These are phyloP conservation scores for Psilopogon haemacephalus DNA, from an alignment of 2,113 vertebrate species.

Conservation along the genomic window DNA sequence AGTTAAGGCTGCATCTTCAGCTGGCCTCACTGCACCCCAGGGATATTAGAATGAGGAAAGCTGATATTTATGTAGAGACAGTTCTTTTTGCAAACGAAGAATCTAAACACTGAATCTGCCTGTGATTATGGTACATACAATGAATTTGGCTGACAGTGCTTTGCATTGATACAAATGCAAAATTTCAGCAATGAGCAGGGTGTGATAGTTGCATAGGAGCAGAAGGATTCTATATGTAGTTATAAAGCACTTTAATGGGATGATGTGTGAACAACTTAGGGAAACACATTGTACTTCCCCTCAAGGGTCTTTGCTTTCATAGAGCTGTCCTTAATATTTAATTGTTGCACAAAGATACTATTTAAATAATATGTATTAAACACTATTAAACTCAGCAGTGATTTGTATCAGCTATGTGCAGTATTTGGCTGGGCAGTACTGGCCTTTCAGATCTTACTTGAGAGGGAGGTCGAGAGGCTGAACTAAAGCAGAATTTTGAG, in stretches of 20 bases:
- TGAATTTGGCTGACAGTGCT: neutral
- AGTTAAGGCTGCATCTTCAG: neutral
- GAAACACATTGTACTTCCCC: constrained; percentile 30
- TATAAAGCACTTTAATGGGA: constrained; percentile 45
- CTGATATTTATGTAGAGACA: neutral
- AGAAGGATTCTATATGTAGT: constrained; percentile 10
- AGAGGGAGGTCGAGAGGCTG: neutral
- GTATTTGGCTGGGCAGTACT: neutral
- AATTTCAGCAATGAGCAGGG: neutral
- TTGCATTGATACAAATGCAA: neutral
- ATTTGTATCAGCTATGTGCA: neutral
- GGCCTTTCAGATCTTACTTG: neutral
- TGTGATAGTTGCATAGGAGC: neutral
- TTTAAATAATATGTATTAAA: constrained; percentile 28
- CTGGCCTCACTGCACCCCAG: neutral
- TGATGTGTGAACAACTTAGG: constrained; percentile 25
- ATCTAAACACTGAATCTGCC: neutral
- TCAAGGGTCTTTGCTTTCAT: constrained; percentile 19
- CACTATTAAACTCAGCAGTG: neutral
- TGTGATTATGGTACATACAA: neutral
- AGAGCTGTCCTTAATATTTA: neutral
- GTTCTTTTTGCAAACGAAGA: neutral
- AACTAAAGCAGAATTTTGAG: neutral
- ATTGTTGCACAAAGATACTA: constrained; percentile 23
- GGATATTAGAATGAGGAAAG: neutral